Evolutionary conservation across 2,113 vertebrate genomes (phyloP), one percentile per base, ranked within the genome.

Genomic region (Paracanthobrama guichenoti): DNA sequence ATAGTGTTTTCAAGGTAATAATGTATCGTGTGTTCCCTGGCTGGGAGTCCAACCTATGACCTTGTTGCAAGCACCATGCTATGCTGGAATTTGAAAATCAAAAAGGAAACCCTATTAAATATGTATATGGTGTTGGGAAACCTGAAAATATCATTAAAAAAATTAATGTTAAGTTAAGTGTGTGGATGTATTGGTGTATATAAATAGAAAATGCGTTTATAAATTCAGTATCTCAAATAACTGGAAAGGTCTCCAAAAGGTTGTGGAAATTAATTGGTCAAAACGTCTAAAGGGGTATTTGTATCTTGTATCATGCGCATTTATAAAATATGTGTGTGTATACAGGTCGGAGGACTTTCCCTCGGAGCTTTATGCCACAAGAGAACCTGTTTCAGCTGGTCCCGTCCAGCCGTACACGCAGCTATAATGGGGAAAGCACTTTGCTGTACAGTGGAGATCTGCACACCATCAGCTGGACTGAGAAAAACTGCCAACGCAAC

Each of bases 371-470:
- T 75, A 95, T 96, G 91, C 96, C 96, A 0, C 96, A 96, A 86
- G 96, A 97, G 90, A 96, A 96, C 88, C 92, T 95, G 53, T 97
- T 97, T 57, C 96, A 96, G 90, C 93, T 97, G 44, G 94, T 96
- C 85, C 95, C 96, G 18, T 96, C 96, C 71, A 96, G 95, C 88
- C 92, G 96, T 73, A 96, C 96, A 0, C 95, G 95, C 86, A 97
- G 96, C 79, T 96, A 94, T 31, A 97, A 94, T 0, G 96, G 96
- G 48, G 97, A 97, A 89, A 94, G 91, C 59, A 94, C 94, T 1
- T 74, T 96, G 86, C 94, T 94, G 88, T 95, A 95, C 0, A 90
- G 93, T 0, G 95, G 94, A 0, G 95, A 96, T 85, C 92, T 94
- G 84, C 91, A 94, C 76, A 89, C 91, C 0, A 91, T 94, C 86